Conservation (phyloP, 1,140 invertebrate genomes). For the Cotesia chilonis region DNA sequence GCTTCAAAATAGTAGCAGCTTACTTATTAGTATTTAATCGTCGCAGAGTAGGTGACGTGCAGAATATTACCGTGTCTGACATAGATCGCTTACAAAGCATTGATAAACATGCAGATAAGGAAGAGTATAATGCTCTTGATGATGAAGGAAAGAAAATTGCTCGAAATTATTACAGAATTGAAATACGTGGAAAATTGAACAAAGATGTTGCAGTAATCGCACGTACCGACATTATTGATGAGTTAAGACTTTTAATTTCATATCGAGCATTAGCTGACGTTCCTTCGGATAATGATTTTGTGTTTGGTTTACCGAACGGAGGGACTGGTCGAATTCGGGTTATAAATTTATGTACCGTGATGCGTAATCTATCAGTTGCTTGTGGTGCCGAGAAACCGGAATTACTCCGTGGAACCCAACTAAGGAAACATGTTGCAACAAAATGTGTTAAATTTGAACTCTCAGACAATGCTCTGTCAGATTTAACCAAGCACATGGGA, state of each 20-base stretch:
- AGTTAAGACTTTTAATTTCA: neutral
- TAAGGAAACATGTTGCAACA: conserved; percentile 25
- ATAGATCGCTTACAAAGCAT: neutral
- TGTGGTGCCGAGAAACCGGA: conserved; percentile 25
- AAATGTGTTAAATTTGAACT: neutral
- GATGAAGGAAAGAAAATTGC: conserved; percentile 25
- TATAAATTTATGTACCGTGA: neutral
- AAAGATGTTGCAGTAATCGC: conserved; percentile 13
- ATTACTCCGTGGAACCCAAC: conserved; percentile 1
- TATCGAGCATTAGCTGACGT: neutral
- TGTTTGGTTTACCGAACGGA: conserved; percentile 17
- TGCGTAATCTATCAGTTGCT: neutral
- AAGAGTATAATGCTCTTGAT: conserved; percentile 13
- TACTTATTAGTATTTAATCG: conserved; percentile 34
- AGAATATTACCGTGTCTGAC: conserved; percentile 2
- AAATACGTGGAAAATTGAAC: conserved; percentile 30
- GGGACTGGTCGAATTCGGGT: neutral
- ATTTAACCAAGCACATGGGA: conserved; percentile 36
- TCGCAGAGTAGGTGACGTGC: conserved; percentile 28
- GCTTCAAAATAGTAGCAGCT: too few relatives aligned
- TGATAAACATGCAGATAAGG: conserved; percentile 13
- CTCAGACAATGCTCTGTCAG: conserved; percentile 6
- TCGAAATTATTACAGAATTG: conserved; percentile 5
- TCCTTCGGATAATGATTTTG: conserved; percentile 1
- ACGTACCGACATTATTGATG: neutral